Percentiles rank a stretch among this genome's conserved stretches.
Conservation (phyloP, 37 sponge, comb jelly and placozoan genomes). For the Spongia lamella region DNA sequence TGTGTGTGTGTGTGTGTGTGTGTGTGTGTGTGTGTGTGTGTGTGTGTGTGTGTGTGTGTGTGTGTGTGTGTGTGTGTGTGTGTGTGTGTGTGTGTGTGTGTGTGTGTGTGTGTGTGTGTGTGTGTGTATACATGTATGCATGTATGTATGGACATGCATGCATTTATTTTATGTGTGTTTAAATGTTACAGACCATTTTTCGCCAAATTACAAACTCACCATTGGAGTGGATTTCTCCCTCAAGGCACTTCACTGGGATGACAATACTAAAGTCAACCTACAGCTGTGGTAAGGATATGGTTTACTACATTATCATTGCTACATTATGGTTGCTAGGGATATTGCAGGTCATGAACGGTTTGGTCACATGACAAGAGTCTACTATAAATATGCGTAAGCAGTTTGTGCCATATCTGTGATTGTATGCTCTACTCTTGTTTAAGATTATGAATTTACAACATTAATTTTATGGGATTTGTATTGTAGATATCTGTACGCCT, state of each 20-base stretch:
- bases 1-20: no score
- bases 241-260: slow-evolving; percentile 68
- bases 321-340: slow-evolving; percentile 58
- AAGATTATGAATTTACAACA: background rate
- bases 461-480: background rate
- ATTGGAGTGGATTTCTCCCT: slow-evolving; percentile 95
- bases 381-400: slow-evolving; percentile 96
- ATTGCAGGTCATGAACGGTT: slow-evolving; percentile 96
- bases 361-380: slow-evolving; percentile 91
- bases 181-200: slow-evolving; percentile 72
- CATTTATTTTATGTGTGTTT: no score
- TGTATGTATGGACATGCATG: no score
- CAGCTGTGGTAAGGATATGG: slow-evolving; percentile 77
- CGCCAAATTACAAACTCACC: slow-evolving; percentile 93
- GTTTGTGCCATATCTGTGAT: background rate
- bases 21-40: no score
- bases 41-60: no score
- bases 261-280: slow-evolving; percentile 63
- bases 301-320: background rate
- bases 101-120: no score
- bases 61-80: no score
- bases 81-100: no score
- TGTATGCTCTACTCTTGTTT: background rate
- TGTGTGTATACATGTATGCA: no score
- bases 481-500: no score